A percentile compares a stretch with the other conserved stretches of the same genome.
These are phyloP conservation scores for Strigops habroptila DNA, from an alignment of 2,113 vertebrate genomes.

Conservation along the genomic window DNA sequence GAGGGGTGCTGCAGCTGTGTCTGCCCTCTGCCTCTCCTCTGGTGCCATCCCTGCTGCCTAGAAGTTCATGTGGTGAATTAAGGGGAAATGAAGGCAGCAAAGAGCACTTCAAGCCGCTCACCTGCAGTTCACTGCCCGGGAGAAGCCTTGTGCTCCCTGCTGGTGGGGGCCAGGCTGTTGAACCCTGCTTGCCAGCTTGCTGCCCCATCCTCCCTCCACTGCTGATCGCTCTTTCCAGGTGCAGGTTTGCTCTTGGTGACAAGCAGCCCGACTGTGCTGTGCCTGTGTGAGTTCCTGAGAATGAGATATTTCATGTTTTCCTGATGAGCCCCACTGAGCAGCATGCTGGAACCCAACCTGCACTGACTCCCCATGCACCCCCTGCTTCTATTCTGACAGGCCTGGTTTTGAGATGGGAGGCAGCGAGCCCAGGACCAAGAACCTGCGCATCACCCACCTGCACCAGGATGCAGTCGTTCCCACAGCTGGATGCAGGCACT, in stretches of 20 bases:
- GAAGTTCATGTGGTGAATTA: not conserved
- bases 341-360: slow-evolving; percentile 1
- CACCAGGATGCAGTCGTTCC: fast-evolving
- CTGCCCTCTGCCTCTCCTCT: not conserved
- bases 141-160: not conserved
- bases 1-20: not conserved
- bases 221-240: not conserved
- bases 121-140: not conserved
- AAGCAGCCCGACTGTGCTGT: not conserved
- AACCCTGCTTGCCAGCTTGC: not conserved
- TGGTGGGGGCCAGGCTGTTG: not conserved
- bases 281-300: slow-evolving; percentile 67
- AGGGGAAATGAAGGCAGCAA: not conserved
- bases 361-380: not conserved
- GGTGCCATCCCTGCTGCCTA: not conserved
- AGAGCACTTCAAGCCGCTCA: not conserved
- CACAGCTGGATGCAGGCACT: not conserved
- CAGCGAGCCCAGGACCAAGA: not conserved
- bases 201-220: not conserved
- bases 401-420: not conserved
- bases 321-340: slow-evolving; percentile 42
- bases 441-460: not conserved
- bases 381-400: slow-evolving; percentile 16
- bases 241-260: not conserved
- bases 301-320: slow-evolving; percentile 70